A percentile compares a stretch with the other conserved stretches of the same genome.
phyloP scores from a whole-genome alignment of 1,140 invertebrate species.

The Helicoverpa armigera region DNA sequence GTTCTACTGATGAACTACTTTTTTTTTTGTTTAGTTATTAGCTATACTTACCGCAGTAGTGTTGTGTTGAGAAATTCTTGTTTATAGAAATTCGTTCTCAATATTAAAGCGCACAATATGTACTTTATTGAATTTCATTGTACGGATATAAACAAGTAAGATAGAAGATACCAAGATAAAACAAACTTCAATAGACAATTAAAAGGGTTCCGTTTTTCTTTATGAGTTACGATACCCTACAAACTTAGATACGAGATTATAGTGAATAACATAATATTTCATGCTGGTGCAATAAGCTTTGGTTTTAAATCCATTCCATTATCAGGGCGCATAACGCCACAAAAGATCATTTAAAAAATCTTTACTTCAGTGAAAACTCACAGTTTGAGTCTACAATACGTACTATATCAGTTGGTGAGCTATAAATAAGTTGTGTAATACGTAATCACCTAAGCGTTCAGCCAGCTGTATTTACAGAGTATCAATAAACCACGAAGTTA shows the following conservation, averaged over 20 bases:
- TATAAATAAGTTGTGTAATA: slow-evolving; percentile 3
- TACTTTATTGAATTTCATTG: slow-evolving; percentile 21
- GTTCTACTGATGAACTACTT: slow-evolving; percentile 27
- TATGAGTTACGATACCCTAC: too few relatives aligned
- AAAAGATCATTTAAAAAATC: too few relatives aligned
- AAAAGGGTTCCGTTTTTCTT: not conserved
- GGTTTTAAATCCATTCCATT: not conserved
- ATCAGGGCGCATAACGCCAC: too few relatives aligned
- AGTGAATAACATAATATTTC: not conserved
- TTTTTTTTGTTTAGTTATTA: slow-evolving; percentile 30
- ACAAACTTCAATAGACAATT: not conserved
- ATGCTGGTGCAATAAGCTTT: slow-evolving; percentile 11
- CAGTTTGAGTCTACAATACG: not conserved
- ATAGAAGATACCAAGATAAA: not conserved
- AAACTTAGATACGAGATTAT: too few relatives aligned
- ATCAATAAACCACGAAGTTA: slow-evolving; percentile 2
- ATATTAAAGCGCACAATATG: slow-evolving; percentile 38
- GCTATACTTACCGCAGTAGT: slow-evolving; percentile 12
- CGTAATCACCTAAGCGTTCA: not conserved
- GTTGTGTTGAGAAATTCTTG: slow-evolving; percentile 12
- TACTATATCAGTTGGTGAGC: not conserved
- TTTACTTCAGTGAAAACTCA: not conserved
- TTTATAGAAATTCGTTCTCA: slow-evolving; percentile 15
- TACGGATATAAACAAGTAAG: not conserved
- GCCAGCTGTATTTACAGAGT: not conserved